A percentile compares a stretch with the other conserved stretches of the same genome.
Conservation (phyloP, 1,140 invertebrate species). For the Laodelphax striatellus region DNA sequence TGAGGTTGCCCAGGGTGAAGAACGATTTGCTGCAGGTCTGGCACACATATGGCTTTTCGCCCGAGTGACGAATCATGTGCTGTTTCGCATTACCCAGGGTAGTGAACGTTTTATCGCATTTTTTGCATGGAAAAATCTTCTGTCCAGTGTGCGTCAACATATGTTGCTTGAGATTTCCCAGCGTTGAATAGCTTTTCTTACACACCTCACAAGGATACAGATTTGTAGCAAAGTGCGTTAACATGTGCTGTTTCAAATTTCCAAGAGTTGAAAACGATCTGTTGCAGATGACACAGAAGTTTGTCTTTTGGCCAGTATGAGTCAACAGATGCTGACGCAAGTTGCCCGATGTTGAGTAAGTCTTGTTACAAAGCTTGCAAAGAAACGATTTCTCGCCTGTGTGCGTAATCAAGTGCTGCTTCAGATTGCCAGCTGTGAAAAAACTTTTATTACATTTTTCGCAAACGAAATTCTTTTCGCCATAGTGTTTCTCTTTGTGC, state of each 20-base stretch:
- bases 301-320: constrained; percentile 14
- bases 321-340: neutral
- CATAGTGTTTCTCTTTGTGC: neutral
- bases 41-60: constrained; percentile 37
- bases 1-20: too few species aligned
- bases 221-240: constrained; percentile 52
- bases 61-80: constrained; percentile 32
- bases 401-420: constrained; percentile 55
- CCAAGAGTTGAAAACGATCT: constrained; percentile 22
- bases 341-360: neutral
- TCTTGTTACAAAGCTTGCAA: constrained; percentile 32
- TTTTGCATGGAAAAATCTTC: constrained; percentile 44
- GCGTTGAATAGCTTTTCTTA: constrained; percentile 22
- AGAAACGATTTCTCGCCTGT: constrained; percentile 46
- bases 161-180: constrained; percentile 25
- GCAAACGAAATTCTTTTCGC: neutral
- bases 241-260: constrained; percentile 64
- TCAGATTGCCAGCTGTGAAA: constrained; percentile 40
- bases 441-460: neutral
- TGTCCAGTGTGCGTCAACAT: constrained; percentile 47
- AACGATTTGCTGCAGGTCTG: constrained; percentile 38
- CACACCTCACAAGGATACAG: constrained; percentile 33
- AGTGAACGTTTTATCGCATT: constrained; percentile 30
- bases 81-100: constrained; percentile 30
- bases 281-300: constrained; percentile 7